These are phyloP conservation scores for Turdus rufiventris DNA, from an alignment of 2,113 vertebrate genomes.

Conservation along the genomic window DNA sequence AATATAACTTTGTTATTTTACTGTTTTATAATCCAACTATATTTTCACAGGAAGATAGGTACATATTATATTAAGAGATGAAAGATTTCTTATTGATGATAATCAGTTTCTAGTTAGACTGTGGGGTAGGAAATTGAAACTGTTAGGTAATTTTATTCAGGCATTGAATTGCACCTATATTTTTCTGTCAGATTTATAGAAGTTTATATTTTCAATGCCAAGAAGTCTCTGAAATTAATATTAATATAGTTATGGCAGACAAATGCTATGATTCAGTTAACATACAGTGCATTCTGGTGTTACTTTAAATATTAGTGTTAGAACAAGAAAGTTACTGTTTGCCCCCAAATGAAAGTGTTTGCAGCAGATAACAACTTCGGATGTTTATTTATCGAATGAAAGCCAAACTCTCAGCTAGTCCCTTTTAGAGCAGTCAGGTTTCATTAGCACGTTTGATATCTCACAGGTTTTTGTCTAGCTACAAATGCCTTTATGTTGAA, in stretches of 20 bases:
- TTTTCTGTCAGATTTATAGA: conserved; percentile 28
- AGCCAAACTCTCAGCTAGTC: not conserved
- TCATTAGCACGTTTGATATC: conserved; percentile 4
- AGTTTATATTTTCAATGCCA: not conserved
- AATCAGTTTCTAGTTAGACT: not conserved
- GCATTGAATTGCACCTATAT: not conserved
- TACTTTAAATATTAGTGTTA: conserved; percentile 2
- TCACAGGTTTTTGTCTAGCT: not conserved
- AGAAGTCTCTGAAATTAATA: conserved; percentile 26
- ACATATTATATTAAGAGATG: not conserved
- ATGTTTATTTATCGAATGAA: conserved; percentile 13
- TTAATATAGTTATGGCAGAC: not conserved
- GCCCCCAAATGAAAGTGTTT: not conserved
- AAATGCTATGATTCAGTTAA: not conserved
- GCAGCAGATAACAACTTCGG: not conserved
- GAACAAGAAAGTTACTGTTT: not conserved
- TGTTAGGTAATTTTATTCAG: not conserved
- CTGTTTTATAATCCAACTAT: not conserved
- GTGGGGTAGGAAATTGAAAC: not conserved
- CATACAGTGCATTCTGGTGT: not conserved
- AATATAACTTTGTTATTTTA: not conserved
- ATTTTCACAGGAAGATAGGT: not conserved
- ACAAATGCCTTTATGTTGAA: not conserved
- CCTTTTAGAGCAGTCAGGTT: not conserved
- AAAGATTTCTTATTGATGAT: not conserved